Base-by-base conservation (phyloP, 2,888 invertebrate genomes). In the Megalurothrips usitatus region DNA sequence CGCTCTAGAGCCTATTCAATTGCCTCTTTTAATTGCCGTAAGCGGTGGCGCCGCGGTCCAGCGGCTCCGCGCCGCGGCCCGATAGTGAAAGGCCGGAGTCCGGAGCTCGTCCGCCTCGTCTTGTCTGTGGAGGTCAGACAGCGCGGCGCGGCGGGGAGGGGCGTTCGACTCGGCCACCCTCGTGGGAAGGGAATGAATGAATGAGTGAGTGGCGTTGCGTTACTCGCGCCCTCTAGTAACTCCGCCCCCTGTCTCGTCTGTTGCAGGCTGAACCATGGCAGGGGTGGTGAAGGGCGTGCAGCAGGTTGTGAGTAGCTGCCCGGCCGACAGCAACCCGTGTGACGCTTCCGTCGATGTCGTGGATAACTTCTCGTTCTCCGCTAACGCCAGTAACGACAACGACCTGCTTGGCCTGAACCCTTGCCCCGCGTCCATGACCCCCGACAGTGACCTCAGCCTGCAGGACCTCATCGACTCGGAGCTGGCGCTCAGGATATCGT, bases 391-490 rank as follows among this genome's bases (percentile, higher is more conserved):
- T 26, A 75, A 23, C 17, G 19, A 58, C 19, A 58, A 58, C 68
- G 68, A 75, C 68, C 68, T 75, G 68, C 68, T 75, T 75, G 68
- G 23, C 26, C 68, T 81, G 79, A 82, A 82, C 52, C 81, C 81
- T 52, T 43, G 34, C 34, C 34, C 34, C 34, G 6, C 34, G 34
- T 81, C 81, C 78, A 81, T 82, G 80, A 75, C 52, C 79, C 63
- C 80, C 79, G 52, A 82, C 78, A 83, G 84, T 81, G 83, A 82
- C 78, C 82, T 82, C 49, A 84, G 84, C 79, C 82, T 84, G 49
- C 84, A 84, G 82, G 84, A 84, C 82, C 82, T 84, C 48, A 84
- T 84, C 81, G 84, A 84, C 78, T 84, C 84, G 23, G 84, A 84
- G 80, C 82, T 84, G 78, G 84, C 84, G 11, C 79, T 83, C 63